A percentile compares a stretch with the other conserved stretches of the same genome.
These are phyloP conservation scores for Nycteola revayana DNA, from an alignment of 2,888 invertebrate genomes.

Conservation along the genomic window DNA sequence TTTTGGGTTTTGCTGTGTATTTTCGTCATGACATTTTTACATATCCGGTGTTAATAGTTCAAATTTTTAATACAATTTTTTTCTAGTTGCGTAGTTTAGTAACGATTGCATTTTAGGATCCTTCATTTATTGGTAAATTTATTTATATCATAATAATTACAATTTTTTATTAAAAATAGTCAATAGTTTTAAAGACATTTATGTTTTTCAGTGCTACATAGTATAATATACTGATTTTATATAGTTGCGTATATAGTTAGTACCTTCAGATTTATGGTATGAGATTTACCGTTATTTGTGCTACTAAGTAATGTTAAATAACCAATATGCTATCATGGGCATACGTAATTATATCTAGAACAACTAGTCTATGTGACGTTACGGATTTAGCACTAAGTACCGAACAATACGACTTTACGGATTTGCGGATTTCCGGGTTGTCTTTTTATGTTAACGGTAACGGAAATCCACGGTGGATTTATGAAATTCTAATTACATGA, in stretches of 20 bases:
- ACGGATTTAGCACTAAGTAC: conserved; percentile 30
- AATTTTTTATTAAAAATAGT: background rate
- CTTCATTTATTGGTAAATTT: conserved; percentile 8
- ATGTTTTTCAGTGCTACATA: too few relatives aligned
- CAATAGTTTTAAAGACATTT: background rate
- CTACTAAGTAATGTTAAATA: conserved; percentile 6
- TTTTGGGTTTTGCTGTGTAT: conserved; percentile 20
- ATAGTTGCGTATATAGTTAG: too few relatives aligned
- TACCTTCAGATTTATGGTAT: too few relatives aligned
- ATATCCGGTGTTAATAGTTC: conserved; percentile 41
- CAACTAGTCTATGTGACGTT: conserved; percentile 29
- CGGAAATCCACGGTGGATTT: too few relatives aligned
- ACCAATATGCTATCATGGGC: conserved; percentile 16
- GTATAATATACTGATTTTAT: too few relatives aligned
- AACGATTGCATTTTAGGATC: conserved; percentile 34
- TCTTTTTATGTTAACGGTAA: background rate
- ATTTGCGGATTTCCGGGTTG: conserved; percentile 1
- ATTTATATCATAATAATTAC: background rate
- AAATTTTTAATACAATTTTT: conserved; percentile 38
- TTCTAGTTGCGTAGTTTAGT: conserved; percentile 32
- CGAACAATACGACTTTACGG: conserved; percentile 11
- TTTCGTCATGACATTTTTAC: conserved; percentile 16
- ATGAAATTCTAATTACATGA: too few relatives aligned
- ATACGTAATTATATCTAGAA: conserved; percentile 25
- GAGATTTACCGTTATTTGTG: background rate